Conservation (phyloP, 2,113 vertebrate genomes). For the Embiotoca jacksoni region DNA sequence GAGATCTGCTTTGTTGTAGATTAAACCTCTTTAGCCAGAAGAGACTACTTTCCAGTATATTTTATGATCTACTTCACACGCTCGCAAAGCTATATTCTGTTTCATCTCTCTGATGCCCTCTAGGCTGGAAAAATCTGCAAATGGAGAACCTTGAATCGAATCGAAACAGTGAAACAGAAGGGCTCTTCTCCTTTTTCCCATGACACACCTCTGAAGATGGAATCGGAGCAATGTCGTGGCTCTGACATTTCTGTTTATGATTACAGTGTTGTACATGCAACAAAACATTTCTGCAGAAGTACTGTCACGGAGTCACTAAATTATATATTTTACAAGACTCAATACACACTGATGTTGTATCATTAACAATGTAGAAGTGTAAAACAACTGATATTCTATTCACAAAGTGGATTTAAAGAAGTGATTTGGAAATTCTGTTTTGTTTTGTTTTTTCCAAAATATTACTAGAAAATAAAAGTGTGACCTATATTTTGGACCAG, state of each 20-base stretch:
- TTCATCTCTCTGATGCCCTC: conserved; percentile 47
- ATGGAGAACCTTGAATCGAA: conserved; percentile 11
- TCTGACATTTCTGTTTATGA: conserved; percentile 26
- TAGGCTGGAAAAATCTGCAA: conserved; percentile 24
- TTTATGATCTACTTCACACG: conserved; percentile 64
- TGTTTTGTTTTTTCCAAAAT: not conserved
- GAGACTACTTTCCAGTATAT: conserved; percentile 30
- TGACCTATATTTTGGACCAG: conserved; percentile 8
- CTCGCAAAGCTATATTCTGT: conserved; percentile 43
- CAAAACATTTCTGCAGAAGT: not conserved
- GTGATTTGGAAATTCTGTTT: not conserved
- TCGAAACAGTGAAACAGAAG: conserved; percentile 36
- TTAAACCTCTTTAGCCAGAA: conserved; percentile 56
- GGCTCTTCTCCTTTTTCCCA: not conserved
- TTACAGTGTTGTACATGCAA: conserved; percentile 5
- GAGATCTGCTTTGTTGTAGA: conserved; percentile 62
- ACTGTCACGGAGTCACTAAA: not conserved
- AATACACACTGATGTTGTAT: conserved; percentile 37
- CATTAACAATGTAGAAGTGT: conserved; percentile 26
- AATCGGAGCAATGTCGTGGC: not conserved
- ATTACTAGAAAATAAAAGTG: conserved; percentile 10
- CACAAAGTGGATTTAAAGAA: not conserved
- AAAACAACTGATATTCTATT: conserved; percentile 1
- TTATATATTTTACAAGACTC: conserved; percentile 30
- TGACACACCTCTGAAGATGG: conserved; percentile 21